Evolutionary conservation across 1,140 invertebrate genomes (phyloP), one percentile per base, ranked within the genome.

Genomic region (Coptotermes formosanus): DNA sequence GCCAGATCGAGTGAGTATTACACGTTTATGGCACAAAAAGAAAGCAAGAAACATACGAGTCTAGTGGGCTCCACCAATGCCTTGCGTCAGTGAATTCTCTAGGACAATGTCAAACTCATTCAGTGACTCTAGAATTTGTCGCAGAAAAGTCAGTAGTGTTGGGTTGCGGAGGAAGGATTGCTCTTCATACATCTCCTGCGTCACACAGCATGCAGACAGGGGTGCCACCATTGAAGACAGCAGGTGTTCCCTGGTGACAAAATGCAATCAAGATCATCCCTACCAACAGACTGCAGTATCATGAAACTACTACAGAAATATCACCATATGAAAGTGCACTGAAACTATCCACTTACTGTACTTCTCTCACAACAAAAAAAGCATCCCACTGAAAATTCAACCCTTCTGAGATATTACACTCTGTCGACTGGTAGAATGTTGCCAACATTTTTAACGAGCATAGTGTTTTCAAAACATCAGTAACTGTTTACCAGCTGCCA

Each of bases 181-280:
- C 89, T 99, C 98, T 90, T 99, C 98, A 89, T 98, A 99, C 97
- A 99, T 98, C 89, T 98, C 97, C 8, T 92, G 90, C 0, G 98
- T 98, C 1, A 97, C 94, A 83, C 97, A 95, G 25, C 96, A 96
- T 87, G 95, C 92, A 8, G 97, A 95, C 94, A 99, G 96, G 43
- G 44, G 52, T 48, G 97, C 95, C 25, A 99, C 91, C 93, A 99
- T 97, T 86, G 95, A 94, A 89, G 98, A 96, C 85, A 99, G 92
- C 89, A 97, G 94, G 90, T 98, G 97, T 91, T 99, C 98, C 89
- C 98, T 99, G 91, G 87, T 92, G 91, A 89, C 19, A 55, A 55
- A 16, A 55, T 19, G 14, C 52, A 55, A 55, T 4, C 52, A 55
- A 55, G 14, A 55, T 16, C 19, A 48, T 16, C 9, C 9, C 0